Base-by-base conservation (phyloP, 2,797 vertebrate genomes). In the Vultur gryphus region DNA sequence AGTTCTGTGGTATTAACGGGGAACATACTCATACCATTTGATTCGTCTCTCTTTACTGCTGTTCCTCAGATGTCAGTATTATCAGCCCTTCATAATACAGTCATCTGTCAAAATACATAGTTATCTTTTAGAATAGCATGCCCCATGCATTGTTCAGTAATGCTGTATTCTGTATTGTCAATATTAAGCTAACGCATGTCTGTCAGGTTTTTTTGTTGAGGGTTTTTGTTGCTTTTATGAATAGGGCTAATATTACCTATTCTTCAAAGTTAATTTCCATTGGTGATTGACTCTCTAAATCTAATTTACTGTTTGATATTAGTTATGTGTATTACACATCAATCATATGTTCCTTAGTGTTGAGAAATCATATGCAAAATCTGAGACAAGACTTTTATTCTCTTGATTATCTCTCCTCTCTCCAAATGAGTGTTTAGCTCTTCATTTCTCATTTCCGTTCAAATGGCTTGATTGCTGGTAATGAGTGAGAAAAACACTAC, bases 381-480 rank as follows among this genome's bases (percentile, higher is more conserved):
- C 28, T 75, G 61, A 89, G 84, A 57, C 21, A 71, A 59, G 58
- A 41, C 29, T 92, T 52, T 48, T 81, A 62, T 91, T 89, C 57
- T 84, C 84, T 77, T 95, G 65, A 85, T 87, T 90, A 65, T 83
- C 39, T 84, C 35, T 65, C 37, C 75, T 85, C 49, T 93, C 46
- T 92, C 43, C 79, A 91, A 93, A 95, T 92, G 69, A 92, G 44
- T 91, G 69, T 91, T 97, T 94, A 95, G 82, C 72, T 96, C 65
- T 76, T 86, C 82, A 87, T 81, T 46, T 93, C 79, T 93, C n/a
- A 84, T 93, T 97, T 91, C 72, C 69, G 94, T 96, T 92, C 84
- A 96, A 94, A 92, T 85, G 72, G 15, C 84, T 95, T 96, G 84
- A 96, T 95, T 95, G 72, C 69, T 46, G 66, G 65, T 94, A 91